Base-by-base conservation (phyloP, 2,888 invertebrate species). In the Plagodis dolabraria region DNA sequence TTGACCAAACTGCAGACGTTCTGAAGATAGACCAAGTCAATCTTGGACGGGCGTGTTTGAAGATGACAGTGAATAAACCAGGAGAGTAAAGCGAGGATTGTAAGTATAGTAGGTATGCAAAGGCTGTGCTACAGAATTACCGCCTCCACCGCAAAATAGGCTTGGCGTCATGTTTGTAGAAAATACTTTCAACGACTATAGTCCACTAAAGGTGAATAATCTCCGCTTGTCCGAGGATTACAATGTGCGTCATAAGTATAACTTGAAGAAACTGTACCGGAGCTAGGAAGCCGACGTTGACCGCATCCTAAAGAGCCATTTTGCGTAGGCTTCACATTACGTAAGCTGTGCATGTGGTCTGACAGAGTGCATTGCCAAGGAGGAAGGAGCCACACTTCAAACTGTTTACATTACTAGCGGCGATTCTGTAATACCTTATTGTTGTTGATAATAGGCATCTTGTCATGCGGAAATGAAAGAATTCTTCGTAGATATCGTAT, bases 251-350 rank as follows among this genome's bases (percentile, higher is more conserved):
- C 77, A 77, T 68, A 63, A 65, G 69, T 60, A 71, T 67, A 63
- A 60, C 47, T 65, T 60, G 63, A 49, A 56, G 57, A 44, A 66
- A 59, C 58, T 51, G 53, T 60, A 64, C 60, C 70, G 70, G 66
- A 75, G 72, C 67, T 70, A 71, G 69, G 75, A 69, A 70, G 22
- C 60, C 53, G 65, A 82, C 84, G 82, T 81, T 82, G 74, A 67
- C 46, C 2, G 80, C 67, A 57, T 83, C 53, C 73, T 71, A 74
- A 73, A 68, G 43, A 61, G 63, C 50, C 70, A 62, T 66, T 72
- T 74, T 77, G 74, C 80, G 80, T 78, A 76, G 72, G 65, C 59
- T 60, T 58, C 53, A 57, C 70, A 79, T 84, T 85, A 82, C 76
- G 80, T 77, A 85, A 84, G 70, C 75, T 66, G 51, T 71, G 68